Evolutionary conservation across 2,113 vertebrate species (phyloP), one percentile per base, ranked within the genome.

Genomic region (Mola mola): DNA sequence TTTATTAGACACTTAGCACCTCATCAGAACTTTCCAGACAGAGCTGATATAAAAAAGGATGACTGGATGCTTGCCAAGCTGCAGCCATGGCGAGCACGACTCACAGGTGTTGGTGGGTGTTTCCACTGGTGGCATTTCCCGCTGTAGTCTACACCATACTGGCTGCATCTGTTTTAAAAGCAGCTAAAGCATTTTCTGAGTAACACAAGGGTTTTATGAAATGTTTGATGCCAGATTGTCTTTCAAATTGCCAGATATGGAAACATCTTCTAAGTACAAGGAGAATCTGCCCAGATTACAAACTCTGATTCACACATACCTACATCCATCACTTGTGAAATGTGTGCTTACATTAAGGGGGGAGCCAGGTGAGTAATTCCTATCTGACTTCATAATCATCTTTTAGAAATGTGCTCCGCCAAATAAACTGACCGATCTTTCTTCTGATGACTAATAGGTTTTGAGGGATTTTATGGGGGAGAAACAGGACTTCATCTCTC

Each of bases 1-100:
- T 91, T 92, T 92, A 92, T 84, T 76, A 81, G 57, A 83, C 72
- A 82, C 81, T 91, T 92, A 89, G 77, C 90, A 93, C 91, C 82
- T 92, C 85, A 92, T 92, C 88, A 91, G 57, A 60, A 67, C 26
- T 82, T 85, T 77, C 85, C 90, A 92, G 81, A 84, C 86, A 75
- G 69, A 58, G 37, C 56, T 50, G 56, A 61, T 82, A 77, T 81
- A 70, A 79, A 75, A 66, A 71, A 9, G n/a, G 53, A 50, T 22
- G 41, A 50, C 49, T 86, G 86, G 80, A 81, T 29, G 40, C 59
- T 50, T 75, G 83, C 87, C 78, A 86, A 72, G 41, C 74, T 56
- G 53, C 72, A 83, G 82, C 80, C 50, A 68, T 29, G 59, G 62
- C 65, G 55, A 65, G 62, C 38, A 36, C 34, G 49, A 70, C 47